These are phyloP conservation scores for Terebella lapidaria DNA, from an alignment of 2,888 invertebrate species.

Conservation along the genomic window DNA sequence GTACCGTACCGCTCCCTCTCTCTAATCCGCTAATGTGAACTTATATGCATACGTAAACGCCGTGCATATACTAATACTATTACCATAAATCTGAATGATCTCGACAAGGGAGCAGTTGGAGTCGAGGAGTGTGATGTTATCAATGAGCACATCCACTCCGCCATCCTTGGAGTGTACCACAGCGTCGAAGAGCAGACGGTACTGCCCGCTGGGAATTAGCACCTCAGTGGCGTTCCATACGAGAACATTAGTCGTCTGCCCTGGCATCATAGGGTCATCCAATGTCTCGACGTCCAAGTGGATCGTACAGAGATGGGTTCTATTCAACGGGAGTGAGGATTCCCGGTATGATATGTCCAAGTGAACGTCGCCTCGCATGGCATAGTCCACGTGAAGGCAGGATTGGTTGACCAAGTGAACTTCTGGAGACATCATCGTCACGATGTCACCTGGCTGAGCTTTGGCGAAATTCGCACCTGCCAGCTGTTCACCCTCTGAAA, in stretches of 20 bases:
- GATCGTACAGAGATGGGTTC: conserved; percentile 5
- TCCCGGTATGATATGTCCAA: conserved; percentile 11
- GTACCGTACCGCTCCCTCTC: no score
- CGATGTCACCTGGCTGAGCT: conserved; percentile 13
- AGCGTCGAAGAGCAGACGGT: conserved; percentile 13
- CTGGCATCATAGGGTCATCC: neutral
- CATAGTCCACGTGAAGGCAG: conserved; percentile 19
- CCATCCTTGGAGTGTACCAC: conserved; percentile 7
- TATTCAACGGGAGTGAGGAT: neutral
- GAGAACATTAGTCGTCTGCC: neutral
- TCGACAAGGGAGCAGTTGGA: conserved; percentile 16
- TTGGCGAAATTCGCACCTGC: neutral
- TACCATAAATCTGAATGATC: no score
- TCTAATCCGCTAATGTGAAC: no score
- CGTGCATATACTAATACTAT: no score
- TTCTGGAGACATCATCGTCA: conserved; percentile 10
- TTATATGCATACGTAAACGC: no score
- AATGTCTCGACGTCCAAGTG: neutral
- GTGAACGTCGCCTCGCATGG: conserved; percentile 10
- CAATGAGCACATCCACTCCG: conserved; percentile 8
- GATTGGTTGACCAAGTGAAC: conserved; percentile 7
- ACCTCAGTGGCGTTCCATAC: conserved; percentile 16
- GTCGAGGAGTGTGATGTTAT: conserved; percentile 16
- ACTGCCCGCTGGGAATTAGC: conserved; percentile 11
- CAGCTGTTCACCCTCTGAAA: conserved; percentile 3